Base-by-base conservation (phyloP, 2,113 vertebrate species). In the Pygathrix nemaeus region DNA sequence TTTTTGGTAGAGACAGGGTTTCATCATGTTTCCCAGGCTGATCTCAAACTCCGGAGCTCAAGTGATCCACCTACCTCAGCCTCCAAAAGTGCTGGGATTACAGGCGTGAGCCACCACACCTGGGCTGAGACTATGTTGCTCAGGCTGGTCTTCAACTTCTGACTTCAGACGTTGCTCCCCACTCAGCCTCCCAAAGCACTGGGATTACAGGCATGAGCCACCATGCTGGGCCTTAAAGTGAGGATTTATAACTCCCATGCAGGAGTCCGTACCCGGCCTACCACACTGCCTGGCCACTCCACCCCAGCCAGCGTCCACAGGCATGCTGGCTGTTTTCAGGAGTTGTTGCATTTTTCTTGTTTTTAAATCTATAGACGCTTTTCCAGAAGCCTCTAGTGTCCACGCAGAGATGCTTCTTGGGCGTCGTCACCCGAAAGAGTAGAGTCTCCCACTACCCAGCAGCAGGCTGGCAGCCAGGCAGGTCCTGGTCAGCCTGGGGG, bases 241-340 rank as follows among this genome's bases (percentile, higher is more conserved):
- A 52, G 45, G 43, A 2, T 14, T 52, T 14, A 79, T 50, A 16
- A 21, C 45, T 57, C 25, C 20, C 4, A 0, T 6, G 13, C 10
- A 6, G 25, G 78, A 38, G 57, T 40, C 48, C 30, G 0, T 64
- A 32, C 61, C 61, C 61, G 32, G 61, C 27, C 61, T 27, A 13
- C 61, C 0, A 1, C 1, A 0, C 35, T 30, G 11, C 59, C 64
- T 2, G 2, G 10, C n/a, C 38, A 3, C 9, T n/a, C 20, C 25
- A 23, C 38, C 66, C 25, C 10, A 8, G 12, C n/a, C 20, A 0
- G 40, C 0, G 8, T 27, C 57, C 80, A 6, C 14, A 23, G 40
- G 2, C 14, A 5, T 1, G 0, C 40, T 13, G n/a, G 30, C 50
- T 8, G 43, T 23, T 18, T 72, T 6, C 8, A 5, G 4, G 13